Percentiles rank a stretch among this genome's conserved stretches.
Conservation (phyloP, 2,797 vertebrate species). For the Nannoperca obscura region DNA sequence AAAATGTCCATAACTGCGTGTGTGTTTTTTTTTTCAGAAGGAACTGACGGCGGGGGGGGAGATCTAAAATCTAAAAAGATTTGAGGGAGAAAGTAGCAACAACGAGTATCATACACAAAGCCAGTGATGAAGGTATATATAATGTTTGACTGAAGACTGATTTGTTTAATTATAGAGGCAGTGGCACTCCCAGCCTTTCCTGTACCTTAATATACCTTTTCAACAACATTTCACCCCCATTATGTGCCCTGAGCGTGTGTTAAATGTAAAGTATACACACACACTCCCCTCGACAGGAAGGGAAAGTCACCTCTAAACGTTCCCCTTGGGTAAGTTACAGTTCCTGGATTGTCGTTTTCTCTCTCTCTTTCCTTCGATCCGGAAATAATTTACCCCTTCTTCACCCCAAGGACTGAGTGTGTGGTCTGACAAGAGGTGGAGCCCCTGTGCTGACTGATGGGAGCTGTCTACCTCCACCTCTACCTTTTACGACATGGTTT, state of each 20-base stretch:
- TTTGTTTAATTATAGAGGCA: constrained; percentile 76
- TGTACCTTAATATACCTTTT: constrained; percentile 72
- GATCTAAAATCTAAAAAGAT: constrained; percentile 35
- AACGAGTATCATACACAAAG: constrained; percentile 59
- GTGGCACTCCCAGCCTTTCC: constrained; percentile 74
- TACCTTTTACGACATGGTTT: constrained; percentile 56
- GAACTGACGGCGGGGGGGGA: not conserved
- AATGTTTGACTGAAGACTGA: constrained; percentile 55
- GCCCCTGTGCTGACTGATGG: constrained; percentile 75
- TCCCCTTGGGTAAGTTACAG: constrained; percentile 75
- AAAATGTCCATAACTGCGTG: constrained; percentile 25
- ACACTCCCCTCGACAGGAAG: constrained; percentile 67
- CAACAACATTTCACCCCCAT: constrained; percentile 69
- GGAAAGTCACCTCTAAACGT: constrained; percentile 75
- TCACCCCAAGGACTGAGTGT: constrained; percentile 54
- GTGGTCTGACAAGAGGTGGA: constrained; percentile 78
- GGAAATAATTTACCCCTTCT: constrained; percentile 81
- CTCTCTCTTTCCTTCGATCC: constrained; percentile 58
- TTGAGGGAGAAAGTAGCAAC: constrained; percentile 43
- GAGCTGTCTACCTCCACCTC: constrained; percentile 59
- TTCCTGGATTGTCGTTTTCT: constrained; percentile 75
- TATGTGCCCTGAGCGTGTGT: constrained; percentile 43
- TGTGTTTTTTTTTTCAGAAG: constrained; percentile 18
- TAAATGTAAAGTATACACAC: constrained; percentile 39
- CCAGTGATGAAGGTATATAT: constrained; percentile 61